These are phyloP conservation scores for Epirrita christyi DNA, from an alignment of 2,888 invertebrate species.

Conservation along the genomic window DNA sequence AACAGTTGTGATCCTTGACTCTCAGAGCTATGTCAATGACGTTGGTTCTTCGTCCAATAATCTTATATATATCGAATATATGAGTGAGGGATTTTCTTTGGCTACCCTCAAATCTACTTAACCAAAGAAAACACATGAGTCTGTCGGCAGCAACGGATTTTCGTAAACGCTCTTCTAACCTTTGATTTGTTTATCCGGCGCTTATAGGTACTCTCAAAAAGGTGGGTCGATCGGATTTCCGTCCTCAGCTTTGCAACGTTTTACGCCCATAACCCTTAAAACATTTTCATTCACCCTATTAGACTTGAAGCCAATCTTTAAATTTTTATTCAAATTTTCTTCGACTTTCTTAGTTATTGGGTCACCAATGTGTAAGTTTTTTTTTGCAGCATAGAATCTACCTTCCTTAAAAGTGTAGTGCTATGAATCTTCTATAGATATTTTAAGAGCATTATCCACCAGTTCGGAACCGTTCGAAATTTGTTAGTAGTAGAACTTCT, in stretches of 20 bases:
- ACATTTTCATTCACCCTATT: conserved; percentile 15
- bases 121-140: neutral
- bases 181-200: conserved; percentile 15
- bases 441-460: no score
- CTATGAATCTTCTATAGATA: no score
- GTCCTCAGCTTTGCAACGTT: conserved; percentile 4
- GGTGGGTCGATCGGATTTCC: conserved; percentile 16
- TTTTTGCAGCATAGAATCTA: neutral
- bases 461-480: no score
- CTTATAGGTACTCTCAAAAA: neutral
- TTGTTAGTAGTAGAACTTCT: no score
- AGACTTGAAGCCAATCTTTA: no score
- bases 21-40: no score
- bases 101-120: neutral
- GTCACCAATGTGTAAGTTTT: neutral
- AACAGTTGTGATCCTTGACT: no score
- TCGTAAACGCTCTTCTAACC: neutral
- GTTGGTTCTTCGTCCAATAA: no score
- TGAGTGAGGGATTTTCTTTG: no score
- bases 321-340: conserved; percentile 5
- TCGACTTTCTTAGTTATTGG: neutral
- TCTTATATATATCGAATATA: no score
- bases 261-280: neutral
- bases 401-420: no score
- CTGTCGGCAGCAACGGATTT: neutral